Conservation (phyloP, 2,113 vertebrate genomes). For the Petroica traversi region DNA sequence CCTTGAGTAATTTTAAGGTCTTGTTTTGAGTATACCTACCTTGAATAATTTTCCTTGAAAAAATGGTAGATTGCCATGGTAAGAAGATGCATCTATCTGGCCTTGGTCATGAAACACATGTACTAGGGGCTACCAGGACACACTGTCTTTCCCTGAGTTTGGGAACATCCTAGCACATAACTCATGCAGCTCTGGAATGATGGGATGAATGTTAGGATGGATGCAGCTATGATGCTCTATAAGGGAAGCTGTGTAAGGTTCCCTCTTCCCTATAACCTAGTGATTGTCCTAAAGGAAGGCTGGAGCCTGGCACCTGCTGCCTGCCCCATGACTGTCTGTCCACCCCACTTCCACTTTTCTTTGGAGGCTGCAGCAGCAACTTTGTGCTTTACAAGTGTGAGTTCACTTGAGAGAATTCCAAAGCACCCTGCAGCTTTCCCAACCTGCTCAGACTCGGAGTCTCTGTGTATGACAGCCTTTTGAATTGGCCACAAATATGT, state of each 20-base stretch:
- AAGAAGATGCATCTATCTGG: background rate
- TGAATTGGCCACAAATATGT: constrained; percentile 50
- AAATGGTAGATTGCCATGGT: background rate
- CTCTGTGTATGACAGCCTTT: constrained; percentile 57
- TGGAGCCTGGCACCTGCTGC: accelerated
- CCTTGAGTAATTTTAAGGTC: background rate
- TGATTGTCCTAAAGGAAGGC: background rate
- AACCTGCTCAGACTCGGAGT: constrained; percentile 44
- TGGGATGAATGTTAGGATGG: background rate
- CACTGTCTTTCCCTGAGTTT: background rate
- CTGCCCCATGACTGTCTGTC: background rate
- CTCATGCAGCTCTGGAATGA: background rate
- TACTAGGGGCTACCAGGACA: accelerated
- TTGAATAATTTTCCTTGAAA: background rate
- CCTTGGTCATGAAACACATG: background rate
- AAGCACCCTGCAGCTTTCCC: constrained; percentile 6
- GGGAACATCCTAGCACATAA: background rate
- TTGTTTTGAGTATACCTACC: background rate
- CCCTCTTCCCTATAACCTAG: background rate
- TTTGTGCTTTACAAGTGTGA: background rate
- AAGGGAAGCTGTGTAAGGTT: background rate
- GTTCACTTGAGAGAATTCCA: constrained; percentile 29
- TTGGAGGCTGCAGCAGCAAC: background rate
- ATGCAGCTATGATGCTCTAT: background rate
- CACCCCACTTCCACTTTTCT: background rate